These are phyloP conservation scores for Sesia apiformis DNA, from an alignment of 2,888 invertebrate species.

Conservation along the genomic window DNA sequence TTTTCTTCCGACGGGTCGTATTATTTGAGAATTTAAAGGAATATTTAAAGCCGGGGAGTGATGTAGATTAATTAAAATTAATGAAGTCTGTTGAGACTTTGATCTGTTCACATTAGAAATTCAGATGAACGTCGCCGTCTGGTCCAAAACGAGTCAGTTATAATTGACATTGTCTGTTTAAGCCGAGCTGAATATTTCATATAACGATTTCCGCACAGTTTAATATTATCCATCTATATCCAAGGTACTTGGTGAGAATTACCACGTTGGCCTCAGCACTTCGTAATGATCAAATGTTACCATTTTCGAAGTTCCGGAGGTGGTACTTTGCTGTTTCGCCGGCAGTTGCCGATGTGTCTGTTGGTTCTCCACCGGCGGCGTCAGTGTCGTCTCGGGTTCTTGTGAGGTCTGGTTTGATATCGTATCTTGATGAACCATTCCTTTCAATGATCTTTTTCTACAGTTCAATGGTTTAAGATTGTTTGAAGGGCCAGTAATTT, in stretches of 20 bases:
- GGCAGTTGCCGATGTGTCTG: neutral
- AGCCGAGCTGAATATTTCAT: constrained; percentile 24
- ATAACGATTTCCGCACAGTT: neutral
- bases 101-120: constrained; percentile 31
- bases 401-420: constrained; percentile 1
- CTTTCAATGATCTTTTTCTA: neutral
- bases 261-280: neutral
- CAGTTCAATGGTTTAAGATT: too few relatives aligned
- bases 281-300: neutral
- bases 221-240: neutral
- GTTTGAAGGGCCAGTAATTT: neutral
- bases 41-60: constrained; percentile 2
- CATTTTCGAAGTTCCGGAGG: neutral
- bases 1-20: neutral
- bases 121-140: constrained; percentile 24
- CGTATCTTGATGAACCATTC: constrained; percentile 2
- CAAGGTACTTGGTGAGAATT: neutral
- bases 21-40: neutral
- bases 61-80: constrained; percentile 17
- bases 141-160: constrained; percentile 16
- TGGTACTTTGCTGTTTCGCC: neutral
- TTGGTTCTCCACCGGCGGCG: constrained; percentile 1
- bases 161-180: constrained; percentile 26
- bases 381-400: constrained; percentile 1
- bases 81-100: constrained; percentile 17